Evolutionary conservation across 2,797 vertebrate species (phyloP).

Genomic region (Pangasius krempfi): DNA sequence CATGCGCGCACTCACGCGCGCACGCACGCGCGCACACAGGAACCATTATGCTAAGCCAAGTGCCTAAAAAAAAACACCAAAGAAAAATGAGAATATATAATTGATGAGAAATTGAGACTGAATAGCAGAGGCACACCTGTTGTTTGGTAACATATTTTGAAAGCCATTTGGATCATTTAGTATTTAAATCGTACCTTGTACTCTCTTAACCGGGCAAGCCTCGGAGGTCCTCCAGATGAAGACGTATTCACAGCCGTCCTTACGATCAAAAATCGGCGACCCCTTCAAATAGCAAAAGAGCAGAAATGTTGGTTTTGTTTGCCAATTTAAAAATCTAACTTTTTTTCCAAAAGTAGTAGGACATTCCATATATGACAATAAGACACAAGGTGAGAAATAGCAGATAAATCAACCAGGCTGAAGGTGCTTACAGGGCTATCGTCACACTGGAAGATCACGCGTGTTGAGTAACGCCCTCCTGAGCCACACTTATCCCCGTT

Average conservation of each 20-base stretch:
- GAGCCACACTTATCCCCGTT: slow-evolving; percentile 84
- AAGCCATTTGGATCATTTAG: background rate
- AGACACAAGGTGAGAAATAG: slow-evolving; percentile 2
- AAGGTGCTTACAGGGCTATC: slow-evolving; percentile 80
- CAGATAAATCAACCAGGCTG: background rate
- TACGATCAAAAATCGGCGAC: slow-evolving; percentile 84
- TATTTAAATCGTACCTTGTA: slow-evolving; percentile 67
- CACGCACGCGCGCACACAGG: too few species aligned
- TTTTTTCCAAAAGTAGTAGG: background rate
- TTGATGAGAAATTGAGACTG: too few species aligned
- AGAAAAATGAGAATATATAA: too few species aligned
- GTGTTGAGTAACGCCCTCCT: slow-evolving; percentile 81
- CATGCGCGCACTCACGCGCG: too few species aligned
- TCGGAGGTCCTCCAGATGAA: slow-evolving; percentile 93
- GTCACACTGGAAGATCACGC: slow-evolving; percentile 88
- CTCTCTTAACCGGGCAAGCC: slow-evolving; percentile 85
- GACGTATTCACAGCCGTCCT: slow-evolving; percentile 86
- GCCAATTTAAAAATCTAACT: background rate
- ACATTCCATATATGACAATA: background rate
- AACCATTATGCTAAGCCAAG: too few species aligned
- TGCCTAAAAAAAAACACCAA: too few species aligned
- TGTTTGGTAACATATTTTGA: background rate
- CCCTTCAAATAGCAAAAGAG: slow-evolving; percentile 73
- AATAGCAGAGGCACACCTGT: background rate
- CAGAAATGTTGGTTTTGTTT: background rate